These are phyloP conservation scores for Glyptemys insculpta DNA, from an alignment of 2,797 vertebrate genomes.

Conservation along the genomic window DNA sequence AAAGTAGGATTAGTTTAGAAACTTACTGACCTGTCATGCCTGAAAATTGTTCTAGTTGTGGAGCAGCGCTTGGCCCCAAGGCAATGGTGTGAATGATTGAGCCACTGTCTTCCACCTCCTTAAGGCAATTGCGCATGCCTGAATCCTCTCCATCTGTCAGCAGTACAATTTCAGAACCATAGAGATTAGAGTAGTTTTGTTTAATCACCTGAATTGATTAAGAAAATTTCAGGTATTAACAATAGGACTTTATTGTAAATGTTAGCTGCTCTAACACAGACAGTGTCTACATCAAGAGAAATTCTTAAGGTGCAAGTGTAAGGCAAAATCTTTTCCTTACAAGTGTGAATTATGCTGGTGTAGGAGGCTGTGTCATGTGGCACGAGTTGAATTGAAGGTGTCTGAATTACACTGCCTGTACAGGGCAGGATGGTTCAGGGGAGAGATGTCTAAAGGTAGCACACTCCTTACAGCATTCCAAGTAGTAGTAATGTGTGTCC, in stretches of 20 bases:
- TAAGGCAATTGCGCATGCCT: conserved; percentile 54
- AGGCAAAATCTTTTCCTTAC: not conserved
- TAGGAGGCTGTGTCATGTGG: not conserved
- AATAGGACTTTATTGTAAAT: not conserved
- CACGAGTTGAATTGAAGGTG: not conserved
- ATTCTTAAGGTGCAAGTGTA: not conserved
- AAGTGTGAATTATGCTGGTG: not conserved
- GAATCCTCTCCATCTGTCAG: conserved; percentile 84
- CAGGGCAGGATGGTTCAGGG: not conserved
- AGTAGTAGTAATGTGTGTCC: not conserved
- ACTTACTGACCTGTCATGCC: conserved; percentile 72
- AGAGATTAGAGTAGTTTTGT: conserved; percentile 42
- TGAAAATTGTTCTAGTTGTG: conserved; percentile 68
- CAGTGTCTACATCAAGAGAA: not conserved
- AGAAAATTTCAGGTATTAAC: not conserved
- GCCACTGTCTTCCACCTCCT: conserved; percentile 66
- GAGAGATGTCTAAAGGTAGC: not conserved
- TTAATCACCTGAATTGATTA: conserved; percentile 68
- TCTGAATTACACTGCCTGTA: not conserved
- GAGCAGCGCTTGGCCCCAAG: conserved; percentile 67
- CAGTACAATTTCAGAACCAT: conserved; percentile 82
- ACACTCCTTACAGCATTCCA: not conserved
- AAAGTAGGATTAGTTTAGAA: not conserved
- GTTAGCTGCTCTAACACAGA: not conserved
- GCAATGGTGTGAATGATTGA: conserved; percentile 82